These are phyloP conservation scores for Atopsyche davidsoni DNA, from an alignment of 1,140 invertebrate species.

Conservation along the genomic window DNA sequence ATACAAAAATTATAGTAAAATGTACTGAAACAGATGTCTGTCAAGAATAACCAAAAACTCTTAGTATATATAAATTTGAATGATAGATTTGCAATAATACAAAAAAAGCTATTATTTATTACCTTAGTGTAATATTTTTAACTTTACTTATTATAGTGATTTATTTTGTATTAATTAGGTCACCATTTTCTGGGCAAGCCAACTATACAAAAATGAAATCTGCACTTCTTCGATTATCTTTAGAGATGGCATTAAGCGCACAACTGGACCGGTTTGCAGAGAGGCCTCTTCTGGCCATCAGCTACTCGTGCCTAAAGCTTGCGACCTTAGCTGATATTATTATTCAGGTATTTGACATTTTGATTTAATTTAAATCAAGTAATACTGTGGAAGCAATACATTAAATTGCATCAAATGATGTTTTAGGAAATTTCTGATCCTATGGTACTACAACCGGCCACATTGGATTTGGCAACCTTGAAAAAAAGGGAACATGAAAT, in stretches of 20 bases:
- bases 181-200: slow-evolving; percentile 33
- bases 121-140: too few relatives aligned
- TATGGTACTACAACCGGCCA: slow-evolving; percentile 80
- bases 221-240: slow-evolving; percentile 67
- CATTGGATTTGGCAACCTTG: slow-evolving; percentile 77
- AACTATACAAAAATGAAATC: slow-evolving; percentile 54
- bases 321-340: slow-evolving; percentile 78
- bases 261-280: slow-evolving; percentile 83
- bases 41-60: too few relatives aligned
- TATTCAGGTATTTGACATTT: slow-evolving; percentile 71
- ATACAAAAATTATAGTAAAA: too few relatives aligned
- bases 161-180: too few relatives aligned
- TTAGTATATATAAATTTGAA: too few relatives aligned
- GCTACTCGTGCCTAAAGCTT: slow-evolving; percentile 62
- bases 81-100: too few relatives aligned
- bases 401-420: too few relatives aligned
- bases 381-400: too few relatives aligned
- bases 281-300: slow-evolving; percentile 67
- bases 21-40: too few relatives aligned
- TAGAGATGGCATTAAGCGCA: slow-evolving; percentile 81
- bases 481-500: slow-evolving; percentile 73
- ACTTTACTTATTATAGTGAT: too few relatives aligned
- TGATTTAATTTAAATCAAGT: too few relatives aligned
- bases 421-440: slow-evolving; percentile 72
- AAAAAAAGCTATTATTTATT: too few relatives aligned